phyloP scores from a whole-genome alignment of 2,888 invertebrate species.

The Tachina lurida region DNA sequence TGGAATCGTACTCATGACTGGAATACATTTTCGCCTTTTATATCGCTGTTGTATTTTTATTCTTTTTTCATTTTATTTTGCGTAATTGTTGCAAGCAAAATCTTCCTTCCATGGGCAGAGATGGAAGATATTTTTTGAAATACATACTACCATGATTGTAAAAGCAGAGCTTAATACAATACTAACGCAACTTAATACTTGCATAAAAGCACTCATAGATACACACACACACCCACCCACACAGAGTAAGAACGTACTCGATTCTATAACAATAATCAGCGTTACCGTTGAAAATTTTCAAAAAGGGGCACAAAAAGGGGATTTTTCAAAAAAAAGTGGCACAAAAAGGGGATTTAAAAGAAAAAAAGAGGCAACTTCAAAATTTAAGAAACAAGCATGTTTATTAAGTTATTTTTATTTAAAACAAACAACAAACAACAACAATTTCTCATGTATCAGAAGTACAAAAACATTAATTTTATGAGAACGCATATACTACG shows the following conservation, averaged over 20 bases:
- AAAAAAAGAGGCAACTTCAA: too few relatives aligned
- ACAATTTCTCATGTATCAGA: too few relatives aligned
- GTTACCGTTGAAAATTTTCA: too few relatives aligned
- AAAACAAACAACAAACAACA: too few relatives aligned
- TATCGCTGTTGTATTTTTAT: conserved; percentile 3
- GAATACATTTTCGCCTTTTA: conserved; percentile 13
- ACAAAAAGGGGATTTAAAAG: too few relatives aligned
- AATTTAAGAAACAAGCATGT: too few relatives aligned
- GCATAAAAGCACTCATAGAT: conserved; percentile 14
- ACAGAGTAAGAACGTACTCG: conserved; percentile 21
- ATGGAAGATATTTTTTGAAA: conserved; percentile 34
- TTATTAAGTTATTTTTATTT: too few relatives aligned
- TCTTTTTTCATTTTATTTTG: conserved; percentile 51
- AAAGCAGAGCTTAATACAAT: conserved; percentile 19
- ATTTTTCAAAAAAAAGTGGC: too few relatives aligned
- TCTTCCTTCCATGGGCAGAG: conserved; percentile 66
- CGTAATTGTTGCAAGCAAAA: conserved; percentile 70
- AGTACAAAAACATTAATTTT: too few relatives aligned
- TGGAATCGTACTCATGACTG: conserved; percentile 28
- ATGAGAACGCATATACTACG: too few relatives aligned
- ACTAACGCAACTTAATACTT: conserved; percentile 1
- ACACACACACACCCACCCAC: conserved; percentile 1
- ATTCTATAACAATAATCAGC: conserved; percentile 32
- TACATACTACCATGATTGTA: conserved; percentile 45
- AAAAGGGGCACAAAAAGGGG: too few relatives aligned